phyloP scores from a whole-genome alignment of 1,140 invertebrate genomes.

The Calosoma granatense region DNA sequence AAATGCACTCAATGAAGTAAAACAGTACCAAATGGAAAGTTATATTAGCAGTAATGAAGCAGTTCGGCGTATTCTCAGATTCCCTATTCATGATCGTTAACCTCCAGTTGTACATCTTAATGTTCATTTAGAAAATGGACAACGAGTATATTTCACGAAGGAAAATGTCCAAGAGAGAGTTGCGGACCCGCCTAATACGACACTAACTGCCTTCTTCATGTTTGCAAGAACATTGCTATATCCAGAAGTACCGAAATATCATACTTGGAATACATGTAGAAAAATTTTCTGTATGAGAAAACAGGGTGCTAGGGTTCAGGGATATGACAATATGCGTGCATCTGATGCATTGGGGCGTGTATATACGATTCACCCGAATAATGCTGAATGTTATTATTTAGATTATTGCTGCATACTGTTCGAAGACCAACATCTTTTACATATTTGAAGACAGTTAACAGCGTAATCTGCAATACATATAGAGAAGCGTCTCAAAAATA shows the following conservation, averaged over 20 bases:
- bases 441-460: conserved; percentile 32
- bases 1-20: conserved; percentile 28
- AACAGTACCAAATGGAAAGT: conserved; percentile 29
- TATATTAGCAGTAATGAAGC: conserved; percentile 38
- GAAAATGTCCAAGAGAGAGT: conserved; percentile 19
- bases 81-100: conserved; percentile 34
- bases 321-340: conserved; percentile 22
- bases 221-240: conserved; percentile 36
- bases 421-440: conserved; percentile 33
- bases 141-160: conserved; percentile 32
- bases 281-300: conserved; percentile 30
- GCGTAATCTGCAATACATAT: conserved; percentile 29
- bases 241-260: conserved; percentile 33
- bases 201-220: conserved; percentile 33
- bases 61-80: conserved; percentile 29
- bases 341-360: conserved; percentile 28
- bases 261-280: conserved; percentile 34
- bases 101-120: conserved; percentile 33
- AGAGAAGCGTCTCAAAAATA: conserved; percentile 32
- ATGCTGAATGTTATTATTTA: conserved; percentile 33
- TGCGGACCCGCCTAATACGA: conserved; percentile 15
- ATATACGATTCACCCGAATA: conserved; percentile 32
- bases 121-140: conserved; percentile 39
- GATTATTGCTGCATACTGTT: conserved; percentile 32
- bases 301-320: conserved; percentile 26